Evolutionary conservation across 2,113 vertebrate species (phyloP).

Genomic region (Notechis scutatus): DNA sequence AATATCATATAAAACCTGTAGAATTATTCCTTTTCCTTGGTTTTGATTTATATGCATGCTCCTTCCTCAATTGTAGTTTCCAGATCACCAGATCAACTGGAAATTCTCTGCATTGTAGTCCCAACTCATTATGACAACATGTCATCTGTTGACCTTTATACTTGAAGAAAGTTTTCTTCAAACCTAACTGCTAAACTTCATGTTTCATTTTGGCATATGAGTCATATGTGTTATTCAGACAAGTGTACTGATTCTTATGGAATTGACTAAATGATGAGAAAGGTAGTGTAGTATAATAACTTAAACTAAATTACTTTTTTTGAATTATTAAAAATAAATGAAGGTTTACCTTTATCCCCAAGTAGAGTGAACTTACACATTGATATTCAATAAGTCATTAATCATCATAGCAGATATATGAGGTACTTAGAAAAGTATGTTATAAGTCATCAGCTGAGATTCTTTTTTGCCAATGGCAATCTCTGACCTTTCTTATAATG

Average conservation of each 20-base stretch:
- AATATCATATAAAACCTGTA: background rate
- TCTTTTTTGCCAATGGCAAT: conserved; percentile 14
- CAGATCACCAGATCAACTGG: background rate
- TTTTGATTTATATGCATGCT: background rate
- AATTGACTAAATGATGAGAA: background rate
- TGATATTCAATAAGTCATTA: conserved; percentile 24
- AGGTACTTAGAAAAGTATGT: conserved; percentile 6
- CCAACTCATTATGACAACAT: background rate
- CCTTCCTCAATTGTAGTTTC: background rate
- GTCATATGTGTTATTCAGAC: background rate
- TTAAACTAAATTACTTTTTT: conserved; percentile 4
- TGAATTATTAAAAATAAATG: conserved; percentile 21
- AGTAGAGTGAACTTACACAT: conserved; percentile 19
- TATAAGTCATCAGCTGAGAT: conserved; percentile 20
- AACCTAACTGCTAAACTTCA: background rate
- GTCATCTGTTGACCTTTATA: background rate
- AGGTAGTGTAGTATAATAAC: background rate
- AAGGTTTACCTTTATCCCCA: background rate
- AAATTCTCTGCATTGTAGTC: background rate
- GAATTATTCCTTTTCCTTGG: background rate
- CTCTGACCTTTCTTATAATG: conserved; percentile 42
- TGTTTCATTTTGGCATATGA: background rate
- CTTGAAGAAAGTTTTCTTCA: background rate
- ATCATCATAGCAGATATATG: conserved; percentile 3
- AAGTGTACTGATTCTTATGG: background rate